Conservation (phyloP, 1,140 invertebrate species). For the Neelides sp. region DNA sequence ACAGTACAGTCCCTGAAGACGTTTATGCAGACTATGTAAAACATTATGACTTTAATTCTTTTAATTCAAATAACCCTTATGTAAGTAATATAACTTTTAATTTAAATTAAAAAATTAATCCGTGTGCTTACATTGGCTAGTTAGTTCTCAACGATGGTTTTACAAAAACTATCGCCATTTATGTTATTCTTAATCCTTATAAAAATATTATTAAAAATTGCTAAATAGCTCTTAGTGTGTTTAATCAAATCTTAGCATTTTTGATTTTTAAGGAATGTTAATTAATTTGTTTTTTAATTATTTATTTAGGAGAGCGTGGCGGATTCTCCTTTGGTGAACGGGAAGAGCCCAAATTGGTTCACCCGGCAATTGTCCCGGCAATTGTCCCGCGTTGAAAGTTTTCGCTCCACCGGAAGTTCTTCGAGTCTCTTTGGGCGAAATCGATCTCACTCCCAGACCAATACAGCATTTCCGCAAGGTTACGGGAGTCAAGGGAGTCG, state of each 20-base stretch:
- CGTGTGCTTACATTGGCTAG: no score
- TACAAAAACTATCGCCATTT: no score
- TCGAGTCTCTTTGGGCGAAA: conserved; percentile 60
- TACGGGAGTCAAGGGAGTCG: conserved; percentile 41
- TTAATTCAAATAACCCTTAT: background rate
- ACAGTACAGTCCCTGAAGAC: conserved; percentile 53
- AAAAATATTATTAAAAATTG: no score
- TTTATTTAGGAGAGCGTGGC: conserved; percentile 59
- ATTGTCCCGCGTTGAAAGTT: conserved; percentile 65
- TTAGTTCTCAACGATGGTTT: no score
- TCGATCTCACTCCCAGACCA: conserved; percentile 52
- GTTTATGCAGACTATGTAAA: conserved; percentile 69
- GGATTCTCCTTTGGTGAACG: conserved; percentile 66
- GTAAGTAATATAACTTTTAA: background rate
- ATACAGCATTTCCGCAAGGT: conserved; percentile 44
- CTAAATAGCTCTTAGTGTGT: no score
- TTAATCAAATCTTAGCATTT: no score
- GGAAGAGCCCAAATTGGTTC: conserved; percentile 64
- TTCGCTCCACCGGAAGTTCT: conserved; percentile 64
- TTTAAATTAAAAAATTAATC: no score
- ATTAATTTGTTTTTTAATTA: background rate
- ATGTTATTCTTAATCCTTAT: no score
- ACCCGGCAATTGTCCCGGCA: conserved; percentile 64
- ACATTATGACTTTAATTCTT: conserved; percentile 35
- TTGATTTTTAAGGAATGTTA: no score